Base-by-base conservation (phyloP, 2,113 vertebrate genomes). In the Melanotaenia duboulayi region DNA sequence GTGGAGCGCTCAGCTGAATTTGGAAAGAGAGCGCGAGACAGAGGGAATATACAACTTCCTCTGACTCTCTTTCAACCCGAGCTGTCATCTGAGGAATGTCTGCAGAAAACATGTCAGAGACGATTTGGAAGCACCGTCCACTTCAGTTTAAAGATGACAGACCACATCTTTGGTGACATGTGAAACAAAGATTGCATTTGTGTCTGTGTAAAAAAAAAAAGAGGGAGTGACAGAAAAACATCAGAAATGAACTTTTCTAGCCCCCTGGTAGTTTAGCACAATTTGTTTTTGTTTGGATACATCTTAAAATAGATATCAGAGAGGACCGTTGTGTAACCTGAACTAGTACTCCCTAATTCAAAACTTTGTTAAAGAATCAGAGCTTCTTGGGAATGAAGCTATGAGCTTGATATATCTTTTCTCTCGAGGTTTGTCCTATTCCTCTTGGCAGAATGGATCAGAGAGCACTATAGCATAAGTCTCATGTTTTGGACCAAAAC, bases 131-230 rank as follows among this genome's bases (percentile, higher is more conserved):
- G 86, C 78, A 71, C 76, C 52, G 76, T 79, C 72, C 65, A 63
- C 70, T 75, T 74, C 84, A 72, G 67, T 89, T 77, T 81, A 82
- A 82, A 76, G 71, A 72, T 84, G 83, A 88, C 83, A 83, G 84
- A 87, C 62, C 54, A 51, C 73, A 50, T 61, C 81, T 39, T 73
- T 66, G 86, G 81, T 76, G 71, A 66, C 76, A 69, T 75, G 71
- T 64, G 75, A 74, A 74, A 77, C 68, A 64, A 69, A 5, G 55
- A 28, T 35, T 54, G 66, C 25, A 23, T 46, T 28, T 28, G 32
- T 48, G 44, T 48, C 28, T 8, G 20, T 32, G 35, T 32, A 8
- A 62, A 23, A 61, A 28, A 61, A 51, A 17, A 58, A 56, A 48
- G 56, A 42, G 50, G 23, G 19, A 40, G 55, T 23, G 55, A 16